These are phyloP conservation scores for Hydra vulgaris DNA, from an alignment of 30 jellyfish, hydroid and myxozoan species.

Conservation along the genomic window DNA sequence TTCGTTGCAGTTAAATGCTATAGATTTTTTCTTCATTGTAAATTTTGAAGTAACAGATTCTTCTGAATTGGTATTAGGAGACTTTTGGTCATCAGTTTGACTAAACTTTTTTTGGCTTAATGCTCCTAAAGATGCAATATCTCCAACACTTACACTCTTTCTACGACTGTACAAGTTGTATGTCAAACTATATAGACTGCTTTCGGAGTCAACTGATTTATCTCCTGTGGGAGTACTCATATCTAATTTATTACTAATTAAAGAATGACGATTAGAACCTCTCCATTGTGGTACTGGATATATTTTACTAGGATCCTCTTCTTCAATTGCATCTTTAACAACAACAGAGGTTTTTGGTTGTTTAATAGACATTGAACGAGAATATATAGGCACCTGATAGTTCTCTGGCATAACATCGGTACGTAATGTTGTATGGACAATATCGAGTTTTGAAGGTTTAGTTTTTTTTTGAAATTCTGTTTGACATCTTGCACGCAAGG, in stretches of 20 bases:
- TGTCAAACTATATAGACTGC: not conserved
- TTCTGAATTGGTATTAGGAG: not conserved
- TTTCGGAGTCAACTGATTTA: not conserved
- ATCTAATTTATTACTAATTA: not conserved
- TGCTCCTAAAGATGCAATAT: not conserved
- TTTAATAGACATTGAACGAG: not conserved
- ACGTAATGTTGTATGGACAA: conserved; percentile 23
- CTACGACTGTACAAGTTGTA: not conserved
- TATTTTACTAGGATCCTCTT: conserved; percentile 4
- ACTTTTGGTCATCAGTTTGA: not conserved
- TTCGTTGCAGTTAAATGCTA: not conserved
- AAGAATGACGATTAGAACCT: conserved; percentile 4
- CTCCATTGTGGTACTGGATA: conserved; percentile 6
- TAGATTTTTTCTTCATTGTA: not conserved
- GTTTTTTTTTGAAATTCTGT: not conserved
- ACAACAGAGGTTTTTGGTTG: not conserved
- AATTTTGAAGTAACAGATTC: not conserved
- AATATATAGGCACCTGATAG: conserved; percentile 4
- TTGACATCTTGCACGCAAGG: not conserved
- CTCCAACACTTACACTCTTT: conserved; percentile 11
- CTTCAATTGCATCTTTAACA: not conserved
- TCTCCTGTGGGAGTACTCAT: not conserved
- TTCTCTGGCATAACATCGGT: conserved; percentile 2
- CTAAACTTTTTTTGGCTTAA: not conserved
- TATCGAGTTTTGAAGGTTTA: conserved; percentile 18